A percentile compares a stretch with the other conserved stretches of the same genome.
phyloP scores from a whole-genome alignment of 2,113 vertebrate species.

The Thryonomys swinderianus region DNA sequence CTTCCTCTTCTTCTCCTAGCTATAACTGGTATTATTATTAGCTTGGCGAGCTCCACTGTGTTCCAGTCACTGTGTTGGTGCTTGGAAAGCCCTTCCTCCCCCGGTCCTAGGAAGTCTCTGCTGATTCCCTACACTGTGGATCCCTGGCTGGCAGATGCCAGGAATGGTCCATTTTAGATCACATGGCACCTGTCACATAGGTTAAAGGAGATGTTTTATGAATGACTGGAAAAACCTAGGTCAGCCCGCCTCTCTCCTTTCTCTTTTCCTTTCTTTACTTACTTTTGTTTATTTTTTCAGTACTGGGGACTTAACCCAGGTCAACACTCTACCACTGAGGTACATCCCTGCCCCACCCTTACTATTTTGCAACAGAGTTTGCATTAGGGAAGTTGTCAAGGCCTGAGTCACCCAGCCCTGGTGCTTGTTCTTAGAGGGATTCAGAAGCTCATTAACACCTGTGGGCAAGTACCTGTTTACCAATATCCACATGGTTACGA shows the following conservation, averaged over 20 bases:
- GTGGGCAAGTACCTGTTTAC: neutral
- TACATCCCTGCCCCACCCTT: neutral
- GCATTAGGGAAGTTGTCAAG: slow-evolving; percentile 1
- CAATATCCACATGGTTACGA: neutral
- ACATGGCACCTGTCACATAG: neutral
- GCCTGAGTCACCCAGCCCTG: neutral
- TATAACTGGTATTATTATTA: neutral
- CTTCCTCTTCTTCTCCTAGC: neutral
- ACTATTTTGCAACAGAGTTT: neutral
- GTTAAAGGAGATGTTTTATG: neutral
- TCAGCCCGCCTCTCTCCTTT: neutral
- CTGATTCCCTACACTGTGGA: neutral
- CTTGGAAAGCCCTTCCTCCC: neutral
- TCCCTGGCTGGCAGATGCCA: neutral
- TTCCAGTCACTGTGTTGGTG: neutral
- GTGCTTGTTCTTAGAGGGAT: neutral
- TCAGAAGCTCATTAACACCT: neutral
- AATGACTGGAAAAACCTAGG: neutral
- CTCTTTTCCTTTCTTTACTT: neutral
- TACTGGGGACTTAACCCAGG: neutral
- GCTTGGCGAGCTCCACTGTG: neutral
- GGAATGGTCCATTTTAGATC: neutral
- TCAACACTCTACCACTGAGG: neutral
- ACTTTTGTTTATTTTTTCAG: neutral
- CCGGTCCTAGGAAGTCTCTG: neutral